A percentile compares a stretch with the other conserved stretches of the same genome.
Evolutionary conservation across 2,888 invertebrate genomes (phyloP).

Genomic region (Nomada lathburiana): DNA sequence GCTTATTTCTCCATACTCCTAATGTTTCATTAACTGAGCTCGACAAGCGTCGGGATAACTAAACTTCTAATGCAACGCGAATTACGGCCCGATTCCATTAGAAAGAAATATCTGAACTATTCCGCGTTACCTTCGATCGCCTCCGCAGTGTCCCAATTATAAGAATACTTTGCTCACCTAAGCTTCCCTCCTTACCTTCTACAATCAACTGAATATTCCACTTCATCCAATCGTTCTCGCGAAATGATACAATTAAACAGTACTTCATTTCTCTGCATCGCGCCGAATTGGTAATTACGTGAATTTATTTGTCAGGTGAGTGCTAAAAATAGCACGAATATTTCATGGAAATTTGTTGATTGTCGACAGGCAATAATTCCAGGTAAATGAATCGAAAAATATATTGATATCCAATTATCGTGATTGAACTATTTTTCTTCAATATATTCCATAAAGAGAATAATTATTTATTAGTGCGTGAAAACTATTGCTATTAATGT

Average conservation of each 20-base stretch:
- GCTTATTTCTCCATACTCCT: too few relatives aligned
- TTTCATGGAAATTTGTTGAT: too few relatives aligned
- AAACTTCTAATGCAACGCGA: constrained; percentile 4
- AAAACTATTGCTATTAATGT: constrained; percentile 6
- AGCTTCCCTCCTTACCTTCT: constrained; percentile 8
- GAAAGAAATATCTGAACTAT: constrained; percentile 32
- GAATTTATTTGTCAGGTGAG: neutral
- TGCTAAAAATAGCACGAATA: too few relatives aligned
- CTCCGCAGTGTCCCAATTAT: constrained; percentile 12
- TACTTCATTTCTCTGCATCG: neutral
- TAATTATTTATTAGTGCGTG: neutral
- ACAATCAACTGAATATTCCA: constrained; percentile 19
- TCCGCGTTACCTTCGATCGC: constrained; percentile 24
- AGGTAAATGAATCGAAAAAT: too few relatives aligned
- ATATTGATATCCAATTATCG: too few relatives aligned
- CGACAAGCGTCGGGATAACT: neutral
- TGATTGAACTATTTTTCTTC: too few relatives aligned
- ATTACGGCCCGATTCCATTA: constrained; percentile 12
- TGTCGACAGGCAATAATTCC: too few relatives aligned
- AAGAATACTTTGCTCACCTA: constrained; percentile 36
- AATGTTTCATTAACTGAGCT: neutral
- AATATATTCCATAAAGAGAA: too few relatives aligned
- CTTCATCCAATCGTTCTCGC: neutral
- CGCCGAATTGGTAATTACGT: neutral
- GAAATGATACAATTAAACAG: neutral